Base-by-base conservation (phyloP, 2,113 vertebrate species). In the Platycercus adscitus region DNA sequence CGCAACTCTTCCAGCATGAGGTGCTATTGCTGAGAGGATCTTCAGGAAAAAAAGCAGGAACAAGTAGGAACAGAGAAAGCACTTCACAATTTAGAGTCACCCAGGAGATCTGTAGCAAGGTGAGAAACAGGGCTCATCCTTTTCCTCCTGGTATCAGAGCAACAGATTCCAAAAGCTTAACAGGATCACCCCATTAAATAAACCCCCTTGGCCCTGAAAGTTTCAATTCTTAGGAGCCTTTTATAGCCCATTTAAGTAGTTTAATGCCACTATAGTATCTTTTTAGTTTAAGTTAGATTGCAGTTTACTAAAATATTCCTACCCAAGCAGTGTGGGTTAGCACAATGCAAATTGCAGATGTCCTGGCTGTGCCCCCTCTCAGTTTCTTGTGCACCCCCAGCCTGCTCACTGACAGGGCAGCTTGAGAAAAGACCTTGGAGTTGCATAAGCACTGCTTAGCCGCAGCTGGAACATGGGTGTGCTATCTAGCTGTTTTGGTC, bases 251-350 rank as follows among this genome's bases (percentile, higher is more conserved):
- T 58, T 60, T 46, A 55, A 72, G 53, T 46, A 72, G 13, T 44
- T 81, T 53, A 69, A n/a, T 55, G 43, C 13, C 5, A 9, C 17
- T 23, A 0, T 2, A 18, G 19, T 63, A 20, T 71, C 23, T 82
- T 77, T 69, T 25, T 12, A 25, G 16, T 93, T 82, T 56, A 41
- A 69, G 23, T 49, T 56, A 49, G 17, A 43, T 35, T 25, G 11
- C 25, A n/a, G 15, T 70, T 90, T 47, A 35, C n/a, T 82, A 21
- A 85, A 69, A 58, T 49, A 12, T 4, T 49, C 7, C 5, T 13
- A 25, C 9, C 7, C 46, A 43, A n/a, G 25, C 0, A 0, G 20
- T 37, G 6, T 61, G 44, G 9, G 14, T 66, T 61, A 47, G 46
- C 63, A 47, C 37, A 76, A 43, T 13, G 35, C 11, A 31, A 60